These are phyloP conservation scores for Diadema setosum DNA, from an alignment of 35 echinoderm and acorn worm species.

Conservation along the genomic window DNA sequence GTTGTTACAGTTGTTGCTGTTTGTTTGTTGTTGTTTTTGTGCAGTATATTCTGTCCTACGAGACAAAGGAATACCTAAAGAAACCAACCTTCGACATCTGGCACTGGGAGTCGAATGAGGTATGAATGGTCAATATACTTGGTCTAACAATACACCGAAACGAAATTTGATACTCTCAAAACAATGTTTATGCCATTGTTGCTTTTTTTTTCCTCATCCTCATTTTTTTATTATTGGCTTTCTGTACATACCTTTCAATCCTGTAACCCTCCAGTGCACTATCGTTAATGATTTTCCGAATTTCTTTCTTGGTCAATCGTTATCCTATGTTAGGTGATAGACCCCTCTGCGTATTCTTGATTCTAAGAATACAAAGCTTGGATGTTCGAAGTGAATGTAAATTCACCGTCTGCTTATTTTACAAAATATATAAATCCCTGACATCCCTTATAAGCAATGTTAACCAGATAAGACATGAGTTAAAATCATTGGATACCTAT, in stretches of 20 bases:
- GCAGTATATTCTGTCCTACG: conserved; percentile 84
- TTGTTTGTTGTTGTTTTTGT: background rate
- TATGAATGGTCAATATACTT: background rate
- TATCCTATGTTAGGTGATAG: background rate
- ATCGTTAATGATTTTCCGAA: background rate
- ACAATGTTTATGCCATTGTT: too few relatives aligned
- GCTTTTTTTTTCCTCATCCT: background rate
- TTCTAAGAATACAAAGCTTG: too few relatives aligned
- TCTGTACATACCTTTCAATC: background rate
- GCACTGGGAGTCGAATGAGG: conserved; percentile 98
- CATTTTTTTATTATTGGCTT: background rate
- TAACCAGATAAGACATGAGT: too few relatives aligned
- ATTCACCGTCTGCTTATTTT: too few relatives aligned
- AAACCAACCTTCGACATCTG: conserved; percentile 91
- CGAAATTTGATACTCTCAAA: too few relatives aligned
- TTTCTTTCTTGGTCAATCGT: background rate
- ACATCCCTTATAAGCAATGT: too few relatives aligned
- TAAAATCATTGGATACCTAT: too few relatives aligned
- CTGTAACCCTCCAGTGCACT: background rate
- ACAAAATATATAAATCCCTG: too few relatives aligned
- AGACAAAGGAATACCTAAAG: conserved; percentile 84
- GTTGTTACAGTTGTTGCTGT: too few relatives aligned
- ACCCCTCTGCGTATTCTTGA: too few relatives aligned
- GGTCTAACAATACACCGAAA: too few relatives aligned
- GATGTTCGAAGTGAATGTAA: too few relatives aligned